Evolutionary conservation across 64 coral and sea anemone species (phyloP).

Genomic region (Platygyra sinensis): DNA sequence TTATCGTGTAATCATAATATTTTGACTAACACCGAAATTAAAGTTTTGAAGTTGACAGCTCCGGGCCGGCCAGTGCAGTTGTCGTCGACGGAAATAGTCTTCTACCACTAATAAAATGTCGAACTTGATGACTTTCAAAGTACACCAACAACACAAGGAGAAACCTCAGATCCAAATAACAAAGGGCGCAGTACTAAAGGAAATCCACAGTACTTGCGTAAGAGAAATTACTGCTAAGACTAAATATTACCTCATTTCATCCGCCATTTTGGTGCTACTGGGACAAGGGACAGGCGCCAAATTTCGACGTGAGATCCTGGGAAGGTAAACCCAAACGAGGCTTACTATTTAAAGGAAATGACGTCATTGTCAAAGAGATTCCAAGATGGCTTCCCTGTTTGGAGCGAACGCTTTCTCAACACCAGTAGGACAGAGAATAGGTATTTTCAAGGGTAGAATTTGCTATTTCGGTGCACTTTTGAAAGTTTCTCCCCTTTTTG

Average conservation of each 20-base stretch:
- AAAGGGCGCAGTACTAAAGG: background rate
- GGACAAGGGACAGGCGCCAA: constrained; percentile 18
- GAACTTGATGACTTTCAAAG: background rate
- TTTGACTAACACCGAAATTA: background rate
- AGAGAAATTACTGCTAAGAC: constrained; percentile 10
- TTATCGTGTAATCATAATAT: background rate
- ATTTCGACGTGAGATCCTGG: constrained; percentile 40
- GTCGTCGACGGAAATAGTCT: background rate
- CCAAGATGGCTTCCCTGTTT: constrained; percentile 97
- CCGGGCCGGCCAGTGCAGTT: background rate
- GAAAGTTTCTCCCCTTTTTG: background rate
- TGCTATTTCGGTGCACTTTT: background rate
- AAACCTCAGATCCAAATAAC: background rate
- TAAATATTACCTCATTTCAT: constrained; percentile 64
- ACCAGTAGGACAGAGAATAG: constrained; percentile 99
- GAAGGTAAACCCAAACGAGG: constrained; percentile 51
- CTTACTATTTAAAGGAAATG: constrained; percentile 62
- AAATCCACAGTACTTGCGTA: background rate
- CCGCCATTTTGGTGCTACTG: constrained; percentile 65
- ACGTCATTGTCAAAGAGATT: constrained; percentile 69
- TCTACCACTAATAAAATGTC: background rate
- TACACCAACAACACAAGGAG: background rate
- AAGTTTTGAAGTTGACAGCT: constrained; percentile 1
- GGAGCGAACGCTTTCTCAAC: constrained; percentile 84
- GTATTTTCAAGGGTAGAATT: constrained; percentile 39